Evolutionary conservation across 2,888 invertebrate species (phyloP), one percentile per base, ranked within the genome.

Genomic region (Sarcophaga carnaria): DNA sequence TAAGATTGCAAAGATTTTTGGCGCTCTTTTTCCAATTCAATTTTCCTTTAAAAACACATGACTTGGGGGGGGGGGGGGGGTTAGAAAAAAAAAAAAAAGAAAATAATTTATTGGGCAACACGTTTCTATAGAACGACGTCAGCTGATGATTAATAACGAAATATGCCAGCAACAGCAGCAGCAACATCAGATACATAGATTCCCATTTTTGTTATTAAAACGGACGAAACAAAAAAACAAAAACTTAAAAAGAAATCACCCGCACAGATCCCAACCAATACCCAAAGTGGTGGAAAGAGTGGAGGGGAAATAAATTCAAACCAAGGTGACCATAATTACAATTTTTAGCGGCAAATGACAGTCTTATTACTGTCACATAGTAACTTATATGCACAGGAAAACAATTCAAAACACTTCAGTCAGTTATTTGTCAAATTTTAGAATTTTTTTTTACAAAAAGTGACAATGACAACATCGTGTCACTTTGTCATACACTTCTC

Each of bases 91-190:
- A 71, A 37, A 17, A 71, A 69, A 14, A 14, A 25, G 62, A 22
- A 14, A 72, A 62, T 14, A 64, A 17, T n/a, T n/a, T n/a, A 14
- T 63, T 12, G 22, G 10, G 22, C 27, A 76, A n/a, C 27, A 76
- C 66, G 47, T 54, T 47, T 45, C 62, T 54, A 45, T 37, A 11
- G 47, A 80, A 66, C 80, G 71, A 85, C 84, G 84, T 85, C 84
- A 85, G 76, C 67, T 72, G 76, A 82, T 86, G 82, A 86, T 86
- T 83, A 86, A 83, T 79, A 86, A 72, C 12, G 37, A 79, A 78
- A 74, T 74, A 74, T 77, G 45, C 80, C 80, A 60, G 63, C 27
- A 47, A 74, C 59, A 12, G 20, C 49, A 14, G 59, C 60, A 47
- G 10, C 6, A 54, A 4, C 17, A 62, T 11, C 54, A 37, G 49